These are phyloP conservation scores for Nymphicus hollandicus DNA, from an alignment of 2,113 vertebrate genomes.

Conservation along the genomic window DNA sequence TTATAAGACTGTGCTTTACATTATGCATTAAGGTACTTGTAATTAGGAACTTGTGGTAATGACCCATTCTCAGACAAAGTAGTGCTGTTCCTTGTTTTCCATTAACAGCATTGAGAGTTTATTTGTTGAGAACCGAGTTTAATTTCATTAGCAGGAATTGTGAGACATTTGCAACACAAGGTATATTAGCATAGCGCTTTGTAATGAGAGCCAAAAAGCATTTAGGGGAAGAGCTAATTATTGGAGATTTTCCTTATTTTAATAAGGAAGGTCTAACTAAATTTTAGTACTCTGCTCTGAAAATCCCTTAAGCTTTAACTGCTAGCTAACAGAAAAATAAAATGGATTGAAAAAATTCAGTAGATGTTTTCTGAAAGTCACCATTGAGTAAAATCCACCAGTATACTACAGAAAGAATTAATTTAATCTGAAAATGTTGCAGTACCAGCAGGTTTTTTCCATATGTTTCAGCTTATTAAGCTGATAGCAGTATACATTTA, in stretches of 20 bases:
- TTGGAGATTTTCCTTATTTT: constrained; percentile 45
- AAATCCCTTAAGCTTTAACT: constrained; percentile 69
- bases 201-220: constrained; percentile 76
- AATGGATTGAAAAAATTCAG: neutral
- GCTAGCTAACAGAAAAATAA: constrained; percentile 27
- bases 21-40: constrained; percentile 63
- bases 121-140: constrained; percentile 75
- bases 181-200: constrained; percentile 76
- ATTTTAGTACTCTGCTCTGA: constrained; percentile 57
- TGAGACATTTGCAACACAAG: constrained; percentile 74
- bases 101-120: constrained; percentile 74
- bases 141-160: constrained; percentile 79
- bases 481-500: neutral
- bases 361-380: neutral
- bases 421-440: neutral
- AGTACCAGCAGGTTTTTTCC: neutral
- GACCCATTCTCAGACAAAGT: constrained; percentile 71
- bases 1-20: constrained; percentile 39
- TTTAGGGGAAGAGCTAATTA: constrained; percentile 76
- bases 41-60: constrained; percentile 75
- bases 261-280: constrained; percentile 65
- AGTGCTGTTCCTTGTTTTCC: constrained; percentile 66
- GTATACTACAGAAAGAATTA: neutral
- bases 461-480: neutral
- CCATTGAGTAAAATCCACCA: neutral